Evolutionary conservation across 2,888 invertebrate genomes (phyloP).

Genomic region (Hirtodrosophila confusa): DNA sequence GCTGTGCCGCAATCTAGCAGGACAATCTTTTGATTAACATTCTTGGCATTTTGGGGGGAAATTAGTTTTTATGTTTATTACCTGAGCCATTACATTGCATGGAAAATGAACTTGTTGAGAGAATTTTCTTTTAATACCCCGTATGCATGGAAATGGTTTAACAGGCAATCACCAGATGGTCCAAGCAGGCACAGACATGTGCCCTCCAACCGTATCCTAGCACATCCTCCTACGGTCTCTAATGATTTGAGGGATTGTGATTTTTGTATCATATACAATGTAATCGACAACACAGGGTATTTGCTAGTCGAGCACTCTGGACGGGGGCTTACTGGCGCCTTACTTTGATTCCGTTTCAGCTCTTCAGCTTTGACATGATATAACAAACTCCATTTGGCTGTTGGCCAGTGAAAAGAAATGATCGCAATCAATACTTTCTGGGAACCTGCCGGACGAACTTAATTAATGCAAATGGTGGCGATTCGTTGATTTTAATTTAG

Average conservation of each 20-base stretch:
- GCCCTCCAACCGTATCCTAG: too few relatives aligned
- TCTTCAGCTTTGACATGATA: conserved; percentile 31
- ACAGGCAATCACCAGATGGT: neutral
- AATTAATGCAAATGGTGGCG: conserved; percentile 76
- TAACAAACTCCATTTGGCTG: conserved; percentile 29
- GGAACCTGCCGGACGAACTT: conserved; percentile 7
- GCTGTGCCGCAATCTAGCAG: conserved; percentile 71
- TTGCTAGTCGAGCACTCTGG: neutral
- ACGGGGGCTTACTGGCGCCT: neutral
- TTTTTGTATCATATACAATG: too few relatives aligned
- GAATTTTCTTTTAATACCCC: conserved; percentile 51
- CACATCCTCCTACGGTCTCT: too few relatives aligned
- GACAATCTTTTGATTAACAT: conserved; percentile 80
- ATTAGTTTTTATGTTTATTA: conserved; percentile 80
- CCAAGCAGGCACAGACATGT: too few relatives aligned
- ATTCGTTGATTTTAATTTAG: conserved; percentile 76
- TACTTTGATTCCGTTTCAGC: conserved; percentile 2
- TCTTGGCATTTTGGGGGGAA: conserved; percentile 75
- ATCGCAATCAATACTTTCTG: conserved; percentile 67
- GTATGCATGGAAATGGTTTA: neutral
- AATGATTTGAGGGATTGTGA: too few relatives aligned
- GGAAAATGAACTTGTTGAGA: conserved; percentile 68
- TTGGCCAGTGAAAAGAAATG: conserved; percentile 59
- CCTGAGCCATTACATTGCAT: conserved; percentile 74
- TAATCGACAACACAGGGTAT: conserved; percentile 11